A percentile compares a stretch with the other conserved stretches of the same genome.
Conservation (phyloP, 2,113 vertebrate genomes). For the Ploceus nigricollis region DNA sequence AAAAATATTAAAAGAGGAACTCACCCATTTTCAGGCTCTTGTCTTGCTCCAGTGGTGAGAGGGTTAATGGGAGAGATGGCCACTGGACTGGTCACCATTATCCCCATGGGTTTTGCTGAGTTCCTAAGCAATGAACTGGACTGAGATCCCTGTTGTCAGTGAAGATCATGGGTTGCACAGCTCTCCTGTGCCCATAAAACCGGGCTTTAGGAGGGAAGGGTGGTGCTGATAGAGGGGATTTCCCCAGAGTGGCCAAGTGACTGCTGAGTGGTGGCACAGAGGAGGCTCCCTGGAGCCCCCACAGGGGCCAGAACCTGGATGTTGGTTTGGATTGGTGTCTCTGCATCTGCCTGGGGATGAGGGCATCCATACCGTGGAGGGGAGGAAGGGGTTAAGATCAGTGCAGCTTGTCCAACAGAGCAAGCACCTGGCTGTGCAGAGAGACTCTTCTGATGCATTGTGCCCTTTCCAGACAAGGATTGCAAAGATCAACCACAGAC, state of each 20-base stretch:
- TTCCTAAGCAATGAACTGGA: background rate
- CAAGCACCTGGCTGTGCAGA: background rate
- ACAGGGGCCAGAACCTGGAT: accelerated
- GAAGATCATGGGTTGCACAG: accelerated
- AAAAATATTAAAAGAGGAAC: background rate
- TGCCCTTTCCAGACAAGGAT: background rate
- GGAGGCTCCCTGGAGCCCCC: background rate
- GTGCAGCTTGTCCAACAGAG: accelerated
- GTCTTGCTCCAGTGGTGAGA: background rate
- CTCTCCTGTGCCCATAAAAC: accelerated
- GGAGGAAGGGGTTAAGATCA: background rate
- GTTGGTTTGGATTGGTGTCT: background rate
- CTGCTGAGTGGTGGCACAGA: background rate
- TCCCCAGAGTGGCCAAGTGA: accelerated
- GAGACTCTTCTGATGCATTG: background rate
- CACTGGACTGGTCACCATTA: background rate
- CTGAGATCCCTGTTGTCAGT: accelerated
- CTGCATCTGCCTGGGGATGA: background rate
- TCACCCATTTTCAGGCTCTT: background rate
- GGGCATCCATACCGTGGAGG: background rate
- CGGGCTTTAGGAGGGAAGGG: background rate
- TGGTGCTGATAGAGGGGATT: background rate
- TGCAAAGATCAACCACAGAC: background rate
- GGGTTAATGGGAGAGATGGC: background rate
- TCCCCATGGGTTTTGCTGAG: background rate